Percentiles rank a stretch among this genome's conserved stretches.
phyloP scores from a whole-genome alignment of 2,797 vertebrate genomes.

The Champsocephalus gunnari region DNA sequence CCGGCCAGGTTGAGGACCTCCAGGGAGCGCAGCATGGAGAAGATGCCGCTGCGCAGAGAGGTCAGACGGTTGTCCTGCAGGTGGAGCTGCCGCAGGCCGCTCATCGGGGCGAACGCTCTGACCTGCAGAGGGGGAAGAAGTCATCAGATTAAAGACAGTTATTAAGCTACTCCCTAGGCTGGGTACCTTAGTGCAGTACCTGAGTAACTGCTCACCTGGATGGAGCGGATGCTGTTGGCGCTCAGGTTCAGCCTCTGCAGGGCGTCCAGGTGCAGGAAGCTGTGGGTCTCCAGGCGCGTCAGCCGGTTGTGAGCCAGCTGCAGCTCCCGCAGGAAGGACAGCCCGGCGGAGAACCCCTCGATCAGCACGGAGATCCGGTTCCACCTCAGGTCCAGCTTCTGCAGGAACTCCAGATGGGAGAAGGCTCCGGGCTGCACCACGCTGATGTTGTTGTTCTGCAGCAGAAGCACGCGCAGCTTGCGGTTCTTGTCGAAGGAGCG shows the following conservation, averaged over 20 bases:
- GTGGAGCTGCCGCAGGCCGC: slow-evolving; percentile 80
- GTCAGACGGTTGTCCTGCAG: slow-evolving; percentile 81
- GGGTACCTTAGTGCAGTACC: too few relatives aligned
- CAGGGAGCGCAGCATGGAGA: slow-evolving; percentile 86
- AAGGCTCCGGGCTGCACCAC: slow-evolving; percentile 77
- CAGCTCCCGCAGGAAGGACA: slow-evolving; percentile 82
- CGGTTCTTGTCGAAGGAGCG: slow-evolving; percentile 70
- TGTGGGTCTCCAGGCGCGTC: slow-evolving; percentile 65
- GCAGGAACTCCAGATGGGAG: slow-evolving; percentile 80
- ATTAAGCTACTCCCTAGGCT: too few relatives aligned
- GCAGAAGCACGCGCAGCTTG: slow-evolving; percentile 80
- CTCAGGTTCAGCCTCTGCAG: slow-evolving; percentile 85
- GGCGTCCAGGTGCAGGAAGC: slow-evolving; percentile 82
- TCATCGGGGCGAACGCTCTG: slow-evolving; percentile 82
- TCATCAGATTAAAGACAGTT: too few relatives aligned
- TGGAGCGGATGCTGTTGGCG: slow-evolving; percentile 78
- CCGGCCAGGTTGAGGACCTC: slow-evolving; percentile 84
- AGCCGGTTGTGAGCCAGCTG: slow-evolving; percentile 83
- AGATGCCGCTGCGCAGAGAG: slow-evolving; percentile 75
- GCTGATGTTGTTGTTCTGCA: slow-evolving; percentile 84
- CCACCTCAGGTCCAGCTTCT: slow-evolving; percentile 86
- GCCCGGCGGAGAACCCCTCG: slow-evolving; percentile 80
- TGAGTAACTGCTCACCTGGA: slow-evolving; percentile 60
- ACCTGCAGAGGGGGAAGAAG: slow-evolving; percentile 35
- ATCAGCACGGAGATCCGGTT: slow-evolving; percentile 81